phyloP scores from a whole-genome alignment of 2,113 vertebrate species.

The Odontesthes bonariensis region DNA sequence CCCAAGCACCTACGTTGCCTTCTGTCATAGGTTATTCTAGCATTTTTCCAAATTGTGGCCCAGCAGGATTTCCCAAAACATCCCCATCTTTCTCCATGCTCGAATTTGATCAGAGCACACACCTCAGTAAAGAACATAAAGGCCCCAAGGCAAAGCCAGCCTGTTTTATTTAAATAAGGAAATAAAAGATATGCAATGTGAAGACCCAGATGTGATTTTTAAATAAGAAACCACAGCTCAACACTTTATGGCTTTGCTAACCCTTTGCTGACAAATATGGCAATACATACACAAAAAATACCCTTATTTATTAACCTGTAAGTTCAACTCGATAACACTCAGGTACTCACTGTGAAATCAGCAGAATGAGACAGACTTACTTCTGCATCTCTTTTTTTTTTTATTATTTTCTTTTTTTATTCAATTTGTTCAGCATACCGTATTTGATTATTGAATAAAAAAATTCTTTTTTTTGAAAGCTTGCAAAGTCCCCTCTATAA shows the following conservation, averaged over 20 bases:
- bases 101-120: not conserved
- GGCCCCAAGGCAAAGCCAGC: not conserved
- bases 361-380: not conserved
- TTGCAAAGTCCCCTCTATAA: not conserved
- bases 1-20: not conserved
- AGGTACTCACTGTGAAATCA: not conserved
- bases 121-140: not conserved
- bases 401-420: not conserved
- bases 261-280: too few species aligned
- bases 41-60: not conserved
- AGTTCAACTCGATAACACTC: too few species aligned
- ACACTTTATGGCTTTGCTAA: not conserved
- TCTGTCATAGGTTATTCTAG: not conserved
- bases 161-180: not conserved
- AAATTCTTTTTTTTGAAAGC: not conserved
- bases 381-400: not conserved
- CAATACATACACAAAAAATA: not conserved
- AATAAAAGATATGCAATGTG: not conserved
- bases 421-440: not conserved
- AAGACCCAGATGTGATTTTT: not conserved
- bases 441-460: not conserved
- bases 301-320: too few species aligned
- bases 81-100: not conserved
- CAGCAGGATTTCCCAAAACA: not conserved
- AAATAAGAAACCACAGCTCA: not conserved